A percentile compares a stretch with the other conserved stretches of the same genome.
Evolutionary conservation across 2,888 invertebrate genomes (phyloP).

Genomic region (Eilema caniola): DNA sequence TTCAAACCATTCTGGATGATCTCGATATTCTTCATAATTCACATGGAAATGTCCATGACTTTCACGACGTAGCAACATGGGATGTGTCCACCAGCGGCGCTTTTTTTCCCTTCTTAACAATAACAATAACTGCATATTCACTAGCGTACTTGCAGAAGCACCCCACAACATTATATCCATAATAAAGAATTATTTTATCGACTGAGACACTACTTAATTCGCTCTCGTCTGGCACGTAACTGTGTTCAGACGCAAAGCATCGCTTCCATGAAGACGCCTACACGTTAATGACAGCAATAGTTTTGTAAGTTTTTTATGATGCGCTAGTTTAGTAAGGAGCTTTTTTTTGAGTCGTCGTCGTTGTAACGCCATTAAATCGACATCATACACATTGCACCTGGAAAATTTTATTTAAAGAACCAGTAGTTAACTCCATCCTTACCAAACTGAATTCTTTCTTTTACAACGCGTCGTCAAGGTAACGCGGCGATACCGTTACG

Average conservation of each 20-base stretch:
- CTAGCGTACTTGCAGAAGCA: conserved; percentile 40
- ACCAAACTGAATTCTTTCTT: conserved; percentile 26
- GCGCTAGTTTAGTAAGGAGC: too few species aligned
- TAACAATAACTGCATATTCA: conserved; percentile 31
- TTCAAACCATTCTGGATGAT: conserved; percentile 40
- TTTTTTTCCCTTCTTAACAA: conserved; percentile 10
- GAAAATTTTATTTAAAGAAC: too few species aligned
- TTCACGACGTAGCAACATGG: conserved; percentile 40
- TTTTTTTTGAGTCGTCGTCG: too few species aligned
- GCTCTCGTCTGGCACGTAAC: conserved; percentile 24
- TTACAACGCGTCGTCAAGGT: conserved; percentile 18
- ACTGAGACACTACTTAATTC: conserved; percentile 38
- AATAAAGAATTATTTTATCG: conserved; percentile 37
- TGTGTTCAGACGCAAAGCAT: too few species aligned
- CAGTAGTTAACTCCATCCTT: too few species aligned
- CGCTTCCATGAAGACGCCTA: too few species aligned
- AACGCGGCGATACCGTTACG: conserved; percentile 19
- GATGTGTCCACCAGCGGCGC: conserved; percentile 29
- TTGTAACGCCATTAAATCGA: too few species aligned
- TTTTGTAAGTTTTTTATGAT: too few species aligned
- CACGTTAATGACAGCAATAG: too few species aligned
- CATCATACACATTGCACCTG: too few species aligned
- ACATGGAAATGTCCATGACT: conserved; percentile 43
- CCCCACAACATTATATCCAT: conserved; percentile 38
- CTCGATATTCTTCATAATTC: conserved; percentile 43